These are phyloP conservation scores for Hippocampus mohnikei DNA, from an alignment of 2,113 vertebrate genomes.

Conservation along the genomic window DNA sequence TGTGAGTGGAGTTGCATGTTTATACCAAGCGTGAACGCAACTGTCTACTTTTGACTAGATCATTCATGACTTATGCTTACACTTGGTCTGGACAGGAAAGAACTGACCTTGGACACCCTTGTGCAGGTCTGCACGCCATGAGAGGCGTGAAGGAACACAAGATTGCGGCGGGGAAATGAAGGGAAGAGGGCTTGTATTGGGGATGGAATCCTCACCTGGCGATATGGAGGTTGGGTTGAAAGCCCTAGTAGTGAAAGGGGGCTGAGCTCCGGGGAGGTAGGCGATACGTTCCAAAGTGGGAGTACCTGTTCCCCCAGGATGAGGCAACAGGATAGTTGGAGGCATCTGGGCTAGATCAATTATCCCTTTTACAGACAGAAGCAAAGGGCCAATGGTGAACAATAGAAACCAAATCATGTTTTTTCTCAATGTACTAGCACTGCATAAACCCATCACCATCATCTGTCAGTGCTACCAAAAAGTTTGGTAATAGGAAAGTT, in stretches of 20 bases:
- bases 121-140: constrained; percentile 30
- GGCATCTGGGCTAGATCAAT: constrained; percentile 99
- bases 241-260: constrained; percentile 89
- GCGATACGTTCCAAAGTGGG: constrained; percentile 97
- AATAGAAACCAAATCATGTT: constrained; percentile 68
- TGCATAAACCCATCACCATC: constrained; percentile 52
- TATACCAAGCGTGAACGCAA: not conserved
- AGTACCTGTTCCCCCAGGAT: constrained; percentile 91
- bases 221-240: constrained; percentile 94
- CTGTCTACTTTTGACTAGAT: not conserved
- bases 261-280: constrained; percentile 92
- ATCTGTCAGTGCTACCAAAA: constrained; percentile 48
- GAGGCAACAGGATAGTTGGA: constrained; percentile 97
- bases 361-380: constrained; percentile 89
- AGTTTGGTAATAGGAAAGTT: constrained; percentile 46
- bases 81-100: constrained; percentile 15
- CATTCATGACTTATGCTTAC: not conserved
- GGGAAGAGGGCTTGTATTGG: constrained; percentile 39
- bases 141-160: constrained; percentile 39
- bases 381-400: constrained; percentile 76
- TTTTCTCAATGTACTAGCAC: constrained; percentile 52
- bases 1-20: not conserved
- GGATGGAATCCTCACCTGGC: constrained; percentile 81
- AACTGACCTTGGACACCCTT: constrained; percentile 39
- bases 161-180: constrained; percentile 42